Evolutionary conservation across 2,888 invertebrate genomes (phyloP).

Genomic region (Buathra laborator): DNA sequence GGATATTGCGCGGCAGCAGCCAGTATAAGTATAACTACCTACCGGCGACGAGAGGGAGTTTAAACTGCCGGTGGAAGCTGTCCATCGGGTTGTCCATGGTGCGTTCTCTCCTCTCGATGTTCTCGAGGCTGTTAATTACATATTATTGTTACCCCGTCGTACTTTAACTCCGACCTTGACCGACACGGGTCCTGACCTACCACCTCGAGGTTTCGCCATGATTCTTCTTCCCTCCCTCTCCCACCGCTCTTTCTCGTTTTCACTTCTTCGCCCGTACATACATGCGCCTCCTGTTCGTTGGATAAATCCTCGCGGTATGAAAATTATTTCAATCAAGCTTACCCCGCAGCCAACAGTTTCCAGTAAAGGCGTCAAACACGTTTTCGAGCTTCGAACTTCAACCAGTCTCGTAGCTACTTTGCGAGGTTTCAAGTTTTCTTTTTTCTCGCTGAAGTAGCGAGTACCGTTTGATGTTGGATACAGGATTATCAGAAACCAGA

Average conservation of each 20-base stretch:
- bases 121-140: slow-evolving; percentile 61
- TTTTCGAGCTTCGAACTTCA: slow-evolving; percentile 20
- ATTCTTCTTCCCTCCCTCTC: slow-evolving; percentile 15
- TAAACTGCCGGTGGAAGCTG: slow-evolving; percentile 45
- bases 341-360: background rate
- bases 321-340: slow-evolving; percentile 6
- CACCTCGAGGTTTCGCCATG: slow-evolving; percentile 59
- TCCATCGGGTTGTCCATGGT: slow-evolving; percentile 40
- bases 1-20: slow-evolving; percentile 14
- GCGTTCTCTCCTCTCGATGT: slow-evolving; percentile 10
- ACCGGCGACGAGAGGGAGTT: slow-evolving; percentile 16
- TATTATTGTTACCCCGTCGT: slow-evolving; percentile 58
- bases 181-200: slow-evolving; percentile 66
- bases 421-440: background rate
- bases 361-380: slow-evolving; percentile 19
- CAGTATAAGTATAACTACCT: slow-evolving; percentile 28
- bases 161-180: slow-evolving; percentile 60
- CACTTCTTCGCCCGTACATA: background rate
- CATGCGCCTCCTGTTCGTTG: background rate
- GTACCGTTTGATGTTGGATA: background rate
- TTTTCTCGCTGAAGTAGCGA: background rate
- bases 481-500: background rate
- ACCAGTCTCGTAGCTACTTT: background rate
- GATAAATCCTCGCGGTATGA: background rate
- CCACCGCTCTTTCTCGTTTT: background rate